Conservation (phyloP, 2,113 vertebrate genomes). For the Morphnarchus princeps region DNA sequence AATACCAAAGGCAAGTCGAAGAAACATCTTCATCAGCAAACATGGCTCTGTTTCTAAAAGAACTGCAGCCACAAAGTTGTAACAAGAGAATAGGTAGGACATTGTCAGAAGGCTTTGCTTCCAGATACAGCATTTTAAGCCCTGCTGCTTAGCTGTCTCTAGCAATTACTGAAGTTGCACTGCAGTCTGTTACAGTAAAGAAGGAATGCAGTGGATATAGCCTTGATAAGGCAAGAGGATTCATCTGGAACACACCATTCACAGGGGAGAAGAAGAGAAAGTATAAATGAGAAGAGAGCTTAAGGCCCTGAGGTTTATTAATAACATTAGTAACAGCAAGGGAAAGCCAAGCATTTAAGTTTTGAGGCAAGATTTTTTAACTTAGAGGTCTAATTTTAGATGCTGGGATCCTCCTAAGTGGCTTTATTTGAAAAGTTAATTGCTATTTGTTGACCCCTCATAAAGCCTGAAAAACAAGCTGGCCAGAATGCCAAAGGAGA, state of each 20-base stretch:
- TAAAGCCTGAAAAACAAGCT: background rate
- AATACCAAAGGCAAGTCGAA: background rate
- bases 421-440: background rate
- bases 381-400: background rate
- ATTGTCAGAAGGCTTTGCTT: background rate
- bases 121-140: background rate
- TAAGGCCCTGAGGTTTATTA: background rate
- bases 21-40: background rate
- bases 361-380: background rate
- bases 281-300: background rate
- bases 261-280: background rate
- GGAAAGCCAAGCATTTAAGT: background rate
- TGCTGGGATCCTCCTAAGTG: background rate
- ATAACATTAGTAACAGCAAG: background rate
- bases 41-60: background rate
- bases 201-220: background rate
- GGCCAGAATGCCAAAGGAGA: background rate
- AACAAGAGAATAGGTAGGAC: background rate
- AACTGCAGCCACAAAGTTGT: background rate
- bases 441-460: background rate
- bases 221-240: background rate
- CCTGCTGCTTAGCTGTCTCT: background rate
- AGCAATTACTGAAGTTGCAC: background rate
- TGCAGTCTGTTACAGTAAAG: background rate
- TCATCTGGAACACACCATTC: background rate